Evolutionary conservation across 2,888 invertebrate genomes (phyloP), one percentile per base, ranked within the genome.

Genomic region (Erannis defoliaria): DNA sequence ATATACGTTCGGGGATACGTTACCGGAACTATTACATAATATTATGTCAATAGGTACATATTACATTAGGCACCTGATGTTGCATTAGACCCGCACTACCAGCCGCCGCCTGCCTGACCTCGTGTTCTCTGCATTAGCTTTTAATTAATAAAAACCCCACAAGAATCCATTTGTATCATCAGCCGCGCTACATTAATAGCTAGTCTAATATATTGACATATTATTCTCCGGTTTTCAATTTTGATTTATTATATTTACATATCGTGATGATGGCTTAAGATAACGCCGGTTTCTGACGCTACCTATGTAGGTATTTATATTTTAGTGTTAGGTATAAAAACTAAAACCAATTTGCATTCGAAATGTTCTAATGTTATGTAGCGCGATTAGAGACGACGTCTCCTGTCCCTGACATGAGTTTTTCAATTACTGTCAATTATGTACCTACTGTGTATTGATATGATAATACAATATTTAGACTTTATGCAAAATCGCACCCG

Each of bases 261-360:
- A 31, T 31, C 10, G 31, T 4, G 50, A 38, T 50, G 50, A 26
- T 37, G 19, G 48, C 18, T 12, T 1, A 26, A 14, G 61, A 61
- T 61, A 55, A 55, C 43, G 43, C 43, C 54, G 19, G 14, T 6
- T n/a, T n/a, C 8, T 31, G 19, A 1, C 12, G 2, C n/a, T 50
- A 23, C 14, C 5, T 23, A 5, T 21, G 19, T 23, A 5, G n/a
- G 19, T 48, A 14, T 26, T 45, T 55, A 45, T 45, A 50, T 51
- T 26, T 50, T 19, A 21, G 48, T 59, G 5, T 23, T 26, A 14
- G 8, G 26, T 26, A 14, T 3, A 43, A 43, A 43, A 43, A 46
- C 29, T 46, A 18, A 16, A 29, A n/a, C 12, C 35, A 19, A 51
- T 58, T 53, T 51, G 38, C 43, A 53, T 38, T 58, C 45, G 45